Percentiles rank a stretch among this genome's conserved stretches.
These are phyloP conservation scores for Garra rufa DNA, from an alignment of 2,113 vertebrate genomes.

Conservation along the genomic window DNA sequence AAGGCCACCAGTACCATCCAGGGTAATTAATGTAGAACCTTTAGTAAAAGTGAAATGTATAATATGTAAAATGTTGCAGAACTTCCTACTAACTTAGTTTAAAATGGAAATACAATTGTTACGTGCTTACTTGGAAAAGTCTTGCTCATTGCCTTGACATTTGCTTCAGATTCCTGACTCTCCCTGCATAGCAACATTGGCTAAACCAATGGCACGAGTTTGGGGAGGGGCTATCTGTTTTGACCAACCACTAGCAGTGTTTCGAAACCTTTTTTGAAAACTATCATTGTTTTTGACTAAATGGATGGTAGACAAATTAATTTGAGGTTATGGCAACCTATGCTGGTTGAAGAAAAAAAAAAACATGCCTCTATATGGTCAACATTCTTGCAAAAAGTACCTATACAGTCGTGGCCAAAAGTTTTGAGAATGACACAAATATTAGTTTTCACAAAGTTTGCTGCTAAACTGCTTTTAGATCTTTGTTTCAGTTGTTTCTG, in stretches of 20 bases:
- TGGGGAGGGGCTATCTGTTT: neutral
- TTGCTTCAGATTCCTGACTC: neutral
- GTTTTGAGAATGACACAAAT: too few species aligned
- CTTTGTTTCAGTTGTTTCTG: too few species aligned
- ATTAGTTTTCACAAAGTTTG: too few species aligned
- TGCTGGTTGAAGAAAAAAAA: neutral
- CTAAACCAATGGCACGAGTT: neutral
- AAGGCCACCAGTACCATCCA: constrained; percentile 74
- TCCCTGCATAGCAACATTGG: neutral
- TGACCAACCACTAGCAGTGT: neutral
- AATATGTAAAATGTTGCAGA: neutral
- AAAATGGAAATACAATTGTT: neutral
- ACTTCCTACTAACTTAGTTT: neutral
- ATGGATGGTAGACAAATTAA: neutral
- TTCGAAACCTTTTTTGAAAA: neutral
- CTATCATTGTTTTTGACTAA: neutral
- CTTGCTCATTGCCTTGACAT: neutral
- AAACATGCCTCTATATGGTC: neutral
- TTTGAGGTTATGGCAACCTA: neutral
- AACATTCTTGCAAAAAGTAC: too few species aligned
- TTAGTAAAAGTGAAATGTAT: neutral
- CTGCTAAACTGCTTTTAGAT: too few species aligned
- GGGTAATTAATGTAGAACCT: neutral
- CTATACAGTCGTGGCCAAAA: too few species aligned
- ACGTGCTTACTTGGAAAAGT: neutral